Percentiles rank a stretch among this genome's conserved stretches.
These are phyloP conservation scores for Picathartes gymnocephalus DNA, from an alignment of 2,113 vertebrate genomes.

Conservation along the genomic window DNA sequence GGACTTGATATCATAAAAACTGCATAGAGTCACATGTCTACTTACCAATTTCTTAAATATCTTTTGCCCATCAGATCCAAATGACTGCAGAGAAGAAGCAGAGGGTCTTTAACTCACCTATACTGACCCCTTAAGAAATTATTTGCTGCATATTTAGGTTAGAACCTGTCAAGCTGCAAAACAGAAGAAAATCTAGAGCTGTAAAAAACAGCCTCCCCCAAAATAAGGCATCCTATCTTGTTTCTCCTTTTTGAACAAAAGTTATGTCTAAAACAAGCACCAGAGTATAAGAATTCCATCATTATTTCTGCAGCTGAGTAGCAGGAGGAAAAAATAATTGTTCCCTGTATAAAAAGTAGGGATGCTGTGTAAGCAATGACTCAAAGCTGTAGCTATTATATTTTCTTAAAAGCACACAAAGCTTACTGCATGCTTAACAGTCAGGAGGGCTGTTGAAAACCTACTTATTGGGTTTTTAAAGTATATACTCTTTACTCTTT, in stretches of 20 bases:
- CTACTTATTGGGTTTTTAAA: neutral
- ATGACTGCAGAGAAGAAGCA: neutral
- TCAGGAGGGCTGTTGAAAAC: neutral
- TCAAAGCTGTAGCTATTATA: neutral
- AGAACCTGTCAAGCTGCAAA: neutral
- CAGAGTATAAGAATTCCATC: neutral
- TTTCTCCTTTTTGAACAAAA: neutral
- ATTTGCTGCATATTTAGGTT: neutral
- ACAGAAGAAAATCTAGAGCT: neutral
- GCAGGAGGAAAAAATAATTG: neutral
- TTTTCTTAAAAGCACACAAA: neutral
- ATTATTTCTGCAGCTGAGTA: neutral
- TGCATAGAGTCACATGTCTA: neutral
- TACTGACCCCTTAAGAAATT: neutral
- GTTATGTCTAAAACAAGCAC: neutral
- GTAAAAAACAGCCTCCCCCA: neutral
- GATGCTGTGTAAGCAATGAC: neutral
- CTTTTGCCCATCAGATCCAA: neutral
- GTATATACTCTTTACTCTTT: neutral
- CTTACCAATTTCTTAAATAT: neutral
- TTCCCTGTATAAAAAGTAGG: neutral
- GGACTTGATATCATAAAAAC: neutral
- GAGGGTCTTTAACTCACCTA: neutral
- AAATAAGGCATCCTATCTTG: neutral
- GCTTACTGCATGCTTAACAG: neutral